A percentile compares a stretch with the other conserved stretches of the same genome.
These are phyloP conservation scores for Tipula helvola DNA, from an alignment of 2,888 invertebrate species.

Conservation along the genomic window DNA sequence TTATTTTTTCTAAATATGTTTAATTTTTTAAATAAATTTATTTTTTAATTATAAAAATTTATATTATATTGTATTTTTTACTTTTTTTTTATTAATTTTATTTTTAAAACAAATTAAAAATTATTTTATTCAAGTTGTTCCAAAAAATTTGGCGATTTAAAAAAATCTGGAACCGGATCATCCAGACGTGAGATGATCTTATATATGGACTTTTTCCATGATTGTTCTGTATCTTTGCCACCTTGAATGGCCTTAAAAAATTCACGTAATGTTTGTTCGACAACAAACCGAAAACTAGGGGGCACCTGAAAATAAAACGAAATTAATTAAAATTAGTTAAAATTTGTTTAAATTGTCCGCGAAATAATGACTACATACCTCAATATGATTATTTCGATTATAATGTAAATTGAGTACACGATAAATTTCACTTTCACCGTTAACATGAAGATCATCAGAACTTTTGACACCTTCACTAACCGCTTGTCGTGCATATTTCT, in stretches of 20 bases:
- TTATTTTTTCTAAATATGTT: slow-evolving; percentile 18
- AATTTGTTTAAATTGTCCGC: not conserved
- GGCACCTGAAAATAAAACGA: slow-evolving; percentile 63
- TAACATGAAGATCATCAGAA: slow-evolving; percentile 86
- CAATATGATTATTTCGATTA: slow-evolving; percentile 70
- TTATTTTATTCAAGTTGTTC: slow-evolving; percentile 80
- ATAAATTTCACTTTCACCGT: slow-evolving; percentile 92
- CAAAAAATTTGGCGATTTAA: slow-evolving; percentile 98
- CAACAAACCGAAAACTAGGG: slow-evolving; percentile 90
- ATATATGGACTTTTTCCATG: slow-evolving; percentile 99
- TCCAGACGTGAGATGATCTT: slow-evolving; percentile 98
- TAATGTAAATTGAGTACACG: slow-evolving; percentile 97
- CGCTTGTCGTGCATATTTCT: slow-evolving; percentile 97
- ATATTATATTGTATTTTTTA: slow-evolving; percentile 16
- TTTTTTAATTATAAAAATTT: slow-evolving; percentile 17
- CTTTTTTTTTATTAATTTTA: slow-evolving; percentile 13
- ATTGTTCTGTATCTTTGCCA: slow-evolving; percentile 95
- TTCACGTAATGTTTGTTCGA: slow-evolving; percentile 94
- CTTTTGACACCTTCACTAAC: slow-evolving; percentile 92
- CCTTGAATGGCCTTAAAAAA: slow-evolving; percentile 97
- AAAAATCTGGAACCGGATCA: slow-evolving; percentile 98
- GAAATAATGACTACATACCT: slow-evolving; percentile 24
- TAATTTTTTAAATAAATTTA: slow-evolving; percentile 15
- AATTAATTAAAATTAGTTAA: slow-evolving; percentile 17
- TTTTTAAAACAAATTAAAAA: not conserved